Percentiles rank a stretch among this genome's conserved stretches.
Evolutionary conservation across 2,113 vertebrate species (phyloP).

Genomic region (Nematolebias whitei): DNA sequence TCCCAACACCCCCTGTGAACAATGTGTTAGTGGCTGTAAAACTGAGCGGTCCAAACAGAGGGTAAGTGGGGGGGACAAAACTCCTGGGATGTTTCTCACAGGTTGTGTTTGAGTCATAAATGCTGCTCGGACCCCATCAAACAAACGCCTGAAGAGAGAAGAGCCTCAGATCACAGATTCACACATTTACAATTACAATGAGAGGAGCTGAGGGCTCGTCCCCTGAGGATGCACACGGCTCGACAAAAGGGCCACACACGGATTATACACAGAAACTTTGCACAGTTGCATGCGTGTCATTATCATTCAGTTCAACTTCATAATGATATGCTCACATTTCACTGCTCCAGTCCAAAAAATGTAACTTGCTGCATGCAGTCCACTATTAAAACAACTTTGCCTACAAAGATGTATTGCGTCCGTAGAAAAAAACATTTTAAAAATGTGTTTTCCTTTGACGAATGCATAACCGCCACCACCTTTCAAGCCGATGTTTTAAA

Average conservation of each 20-base stretch:
- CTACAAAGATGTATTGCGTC: too few species aligned
- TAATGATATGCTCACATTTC: not conserved
- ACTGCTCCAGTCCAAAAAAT: too few species aligned
- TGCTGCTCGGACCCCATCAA: conserved; percentile 10
- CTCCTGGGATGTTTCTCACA: conserved; percentile 69
- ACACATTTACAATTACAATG: conserved; percentile 68
- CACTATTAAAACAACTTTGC: too few species aligned
- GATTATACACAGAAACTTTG: conserved; percentile 9
- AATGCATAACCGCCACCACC: too few species aligned
- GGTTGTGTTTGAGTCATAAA: conserved; percentile 57
- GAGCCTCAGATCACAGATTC: conserved; percentile 52
- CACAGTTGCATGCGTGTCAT: not conserved
- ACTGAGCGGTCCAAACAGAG: conserved; percentile 13
- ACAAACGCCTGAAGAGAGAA: conserved; percentile 43
- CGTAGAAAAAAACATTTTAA: too few species aligned
- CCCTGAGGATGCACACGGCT: conserved; percentile 50
- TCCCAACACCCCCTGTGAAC: conserved; percentile 24
- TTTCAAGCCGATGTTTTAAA: too few species aligned
- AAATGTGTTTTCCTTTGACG: too few species aligned
- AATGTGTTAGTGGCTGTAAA: conserved; percentile 61
- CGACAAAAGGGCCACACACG: conserved; percentile 56
- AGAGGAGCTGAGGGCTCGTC: conserved; percentile 46
- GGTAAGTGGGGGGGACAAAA: not conserved
- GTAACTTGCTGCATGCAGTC: too few species aligned
- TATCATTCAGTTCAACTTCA: not conserved